Percentiles rank a stretch among this genome's conserved stretches.
Evolutionary conservation across 2,888 invertebrate genomes (phyloP).

Genomic region (Periphyllus acericola): DNA sequence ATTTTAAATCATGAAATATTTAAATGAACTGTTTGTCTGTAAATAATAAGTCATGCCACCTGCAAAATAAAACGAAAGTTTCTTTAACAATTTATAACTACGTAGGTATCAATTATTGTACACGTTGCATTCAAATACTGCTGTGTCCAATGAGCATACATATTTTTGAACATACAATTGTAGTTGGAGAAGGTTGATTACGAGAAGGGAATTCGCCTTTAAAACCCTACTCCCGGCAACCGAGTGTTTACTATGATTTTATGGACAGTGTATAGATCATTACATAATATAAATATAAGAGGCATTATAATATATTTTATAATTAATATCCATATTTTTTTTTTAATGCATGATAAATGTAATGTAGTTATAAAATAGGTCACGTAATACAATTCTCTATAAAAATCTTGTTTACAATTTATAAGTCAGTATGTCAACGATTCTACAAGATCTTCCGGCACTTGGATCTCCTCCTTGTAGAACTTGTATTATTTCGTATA

Average conservation of each 20-base stretch:
- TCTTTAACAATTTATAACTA: background rate
- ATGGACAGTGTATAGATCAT: background rate
- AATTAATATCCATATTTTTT: background rate
- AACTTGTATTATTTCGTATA: background rate
- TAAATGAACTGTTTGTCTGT: background rate
- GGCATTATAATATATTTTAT: background rate
- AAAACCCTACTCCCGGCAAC: background rate
- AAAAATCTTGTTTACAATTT: background rate
- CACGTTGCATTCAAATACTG: too few relatives aligned
- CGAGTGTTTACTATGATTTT: background rate
- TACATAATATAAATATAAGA: background rate
- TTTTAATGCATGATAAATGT: background rate
- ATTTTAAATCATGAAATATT: too few relatives aligned
- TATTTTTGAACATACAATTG: background rate
- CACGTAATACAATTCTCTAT: slow-evolving; percentile 5
- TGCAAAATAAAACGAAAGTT: background rate
- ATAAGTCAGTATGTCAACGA: background rate
- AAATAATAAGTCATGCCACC: background rate
- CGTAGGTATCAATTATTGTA: background rate
- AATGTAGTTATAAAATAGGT: slow-evolving; percentile 3
- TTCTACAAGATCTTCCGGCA: too few relatives aligned
- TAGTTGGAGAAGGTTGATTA: background rate
- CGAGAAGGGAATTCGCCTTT: background rate
- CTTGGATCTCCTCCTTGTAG: too few relatives aligned
- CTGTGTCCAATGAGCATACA: background rate